These are phyloP conservation scores for Acanthaster planci DNA, from an alignment of 35 echinoderm and acorn worm species.

Conservation along the genomic window DNA sequence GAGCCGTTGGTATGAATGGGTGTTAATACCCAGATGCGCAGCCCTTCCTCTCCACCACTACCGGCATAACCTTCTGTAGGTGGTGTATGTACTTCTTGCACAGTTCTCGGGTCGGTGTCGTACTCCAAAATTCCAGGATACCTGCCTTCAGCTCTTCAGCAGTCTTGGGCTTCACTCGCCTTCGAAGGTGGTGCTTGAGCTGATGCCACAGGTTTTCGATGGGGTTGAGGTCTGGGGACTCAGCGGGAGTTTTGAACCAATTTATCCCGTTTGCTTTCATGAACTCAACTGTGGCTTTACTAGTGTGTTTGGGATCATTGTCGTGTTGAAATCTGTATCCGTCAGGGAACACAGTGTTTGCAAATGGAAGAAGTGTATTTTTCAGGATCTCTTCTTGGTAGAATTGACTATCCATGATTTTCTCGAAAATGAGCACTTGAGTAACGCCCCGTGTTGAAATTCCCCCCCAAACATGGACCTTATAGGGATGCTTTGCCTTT, in stretches of 20 bases:
- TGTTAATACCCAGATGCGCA: slow-evolving; percentile 47
- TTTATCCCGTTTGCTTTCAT: neutral
- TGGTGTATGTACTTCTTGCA: slow-evolving; percentile 67
- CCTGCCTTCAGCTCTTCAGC: slow-evolving; percentile 27
- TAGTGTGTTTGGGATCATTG: slow-evolving; percentile 75
- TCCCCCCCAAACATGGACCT: no score
- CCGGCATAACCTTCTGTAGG: slow-evolving; percentile 58
- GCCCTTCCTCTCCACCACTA: slow-evolving; percentile 45
- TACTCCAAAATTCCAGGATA: slow-evolving; percentile 49
- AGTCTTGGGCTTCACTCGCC: slow-evolving; percentile 22
- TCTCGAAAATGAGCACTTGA: no score
- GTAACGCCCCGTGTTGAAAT: no score
- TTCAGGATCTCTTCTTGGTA: slow-evolving; percentile 42
- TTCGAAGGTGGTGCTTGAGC: slow-evolving; percentile 33
- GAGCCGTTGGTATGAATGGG: neutral
- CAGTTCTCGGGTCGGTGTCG: slow-evolving; percentile 31
- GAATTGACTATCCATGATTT: slow-evolving; percentile 20
- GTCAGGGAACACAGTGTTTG: slow-evolving; percentile 27
- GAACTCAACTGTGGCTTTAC: slow-evolving; percentile 8
- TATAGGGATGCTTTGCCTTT: no score
- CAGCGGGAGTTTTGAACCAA: slow-evolving; percentile 62
- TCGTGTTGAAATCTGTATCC: slow-evolving; percentile 54
- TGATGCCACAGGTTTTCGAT: slow-evolving; percentile 64
- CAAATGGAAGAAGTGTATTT: slow-evolving; percentile 55
- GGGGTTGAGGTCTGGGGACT: slow-evolving; percentile 61